These are phyloP conservation scores for Poecilia latipinna DNA, from an alignment of 2,113 vertebrate genomes.

Conservation along the genomic window DNA sequence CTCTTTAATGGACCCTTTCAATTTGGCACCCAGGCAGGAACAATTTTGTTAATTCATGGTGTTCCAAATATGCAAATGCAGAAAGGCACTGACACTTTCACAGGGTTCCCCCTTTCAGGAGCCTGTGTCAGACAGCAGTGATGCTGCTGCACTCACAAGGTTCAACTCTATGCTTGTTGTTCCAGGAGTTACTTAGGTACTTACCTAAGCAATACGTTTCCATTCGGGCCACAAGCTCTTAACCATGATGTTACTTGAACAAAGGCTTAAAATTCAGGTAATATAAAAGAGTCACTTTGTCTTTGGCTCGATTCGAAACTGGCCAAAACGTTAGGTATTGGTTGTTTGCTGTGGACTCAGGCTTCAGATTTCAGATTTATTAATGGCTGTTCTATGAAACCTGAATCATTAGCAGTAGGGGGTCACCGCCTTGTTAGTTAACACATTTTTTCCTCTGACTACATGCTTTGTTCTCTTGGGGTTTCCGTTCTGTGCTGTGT, in stretches of 20 bases:
- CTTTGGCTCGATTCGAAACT: too few relatives aligned
- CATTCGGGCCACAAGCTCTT: slow-evolving; percentile 32
- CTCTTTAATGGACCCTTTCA: slow-evolving; percentile 75
- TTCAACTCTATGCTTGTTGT: slow-evolving; percentile 37
- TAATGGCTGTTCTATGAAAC: too few relatives aligned
- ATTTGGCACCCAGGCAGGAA: slow-evolving; percentile 64
- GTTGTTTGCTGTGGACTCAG: too few relatives aligned
- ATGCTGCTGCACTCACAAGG: slow-evolving; percentile 47
- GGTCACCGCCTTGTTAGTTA: too few relatives aligned
- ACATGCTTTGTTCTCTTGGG: too few relatives aligned
- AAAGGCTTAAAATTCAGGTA: background rate
- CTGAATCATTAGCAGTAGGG: too few relatives aligned
- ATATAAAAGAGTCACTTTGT: too few relatives aligned
- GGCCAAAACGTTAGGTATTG: too few relatives aligned
- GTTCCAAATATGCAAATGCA: slow-evolving; percentile 79
- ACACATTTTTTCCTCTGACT: too few relatives aligned
- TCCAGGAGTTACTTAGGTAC: slow-evolving; percentile 30
- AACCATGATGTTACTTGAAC: slow-evolving; percentile 21
- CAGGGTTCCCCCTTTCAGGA: slow-evolving; percentile 63
- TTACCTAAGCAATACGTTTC: slow-evolving; percentile 19
- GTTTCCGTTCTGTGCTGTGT: too few relatives aligned
- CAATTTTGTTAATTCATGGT: slow-evolving; percentile 74
- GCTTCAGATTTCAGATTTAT: too few relatives aligned
- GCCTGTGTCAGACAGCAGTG: slow-evolving; percentile 31
- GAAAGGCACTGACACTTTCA: slow-evolving; percentile 66